These are phyloP conservation scores for Pseudomyrmex gracilis DNA, from an alignment of 1,140 invertebrate species.

Conservation along the genomic window DNA sequence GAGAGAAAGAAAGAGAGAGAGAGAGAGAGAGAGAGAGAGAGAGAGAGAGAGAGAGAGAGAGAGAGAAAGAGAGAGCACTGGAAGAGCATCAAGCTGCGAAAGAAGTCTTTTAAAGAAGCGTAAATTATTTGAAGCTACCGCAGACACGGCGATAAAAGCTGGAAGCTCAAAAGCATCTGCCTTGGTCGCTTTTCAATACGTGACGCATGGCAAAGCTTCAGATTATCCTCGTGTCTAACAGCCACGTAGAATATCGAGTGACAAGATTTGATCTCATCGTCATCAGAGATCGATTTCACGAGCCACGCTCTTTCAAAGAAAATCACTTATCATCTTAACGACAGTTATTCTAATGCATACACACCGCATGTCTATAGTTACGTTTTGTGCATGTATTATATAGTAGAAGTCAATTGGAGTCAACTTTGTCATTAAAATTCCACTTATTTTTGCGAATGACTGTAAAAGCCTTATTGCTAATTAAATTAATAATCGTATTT, in stretches of 20 bases:
- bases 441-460: too few species aligned
- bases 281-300: conserved; percentile 33
- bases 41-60: neutral
- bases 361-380: too few species aligned
- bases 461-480: too few species aligned
- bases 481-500: too few species aligned
- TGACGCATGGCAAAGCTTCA: conserved; percentile 1
- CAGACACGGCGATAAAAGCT: neutral
- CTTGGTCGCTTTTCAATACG: conserved; percentile 36
- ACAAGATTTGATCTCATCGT: conserved; percentile 33
- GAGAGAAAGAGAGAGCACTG: neutral
- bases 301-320: neutral
- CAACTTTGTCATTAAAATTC: too few species aligned
- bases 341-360: too few species aligned
- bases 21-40: too few species aligned
- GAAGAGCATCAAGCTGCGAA: neutral
- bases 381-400: too few species aligned
- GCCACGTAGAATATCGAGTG: conserved; percentile 37
- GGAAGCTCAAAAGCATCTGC: neutral
- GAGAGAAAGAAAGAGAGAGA: neutral
- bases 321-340: neutral
- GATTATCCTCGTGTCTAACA: conserved; percentile 57
- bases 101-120: neutral
- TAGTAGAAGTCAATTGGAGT: too few species aligned
- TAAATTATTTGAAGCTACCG: conserved; percentile 30